Base-by-base conservation (phyloP, 2,888 invertebrate species). In the Dascillus cervinus region DNA sequence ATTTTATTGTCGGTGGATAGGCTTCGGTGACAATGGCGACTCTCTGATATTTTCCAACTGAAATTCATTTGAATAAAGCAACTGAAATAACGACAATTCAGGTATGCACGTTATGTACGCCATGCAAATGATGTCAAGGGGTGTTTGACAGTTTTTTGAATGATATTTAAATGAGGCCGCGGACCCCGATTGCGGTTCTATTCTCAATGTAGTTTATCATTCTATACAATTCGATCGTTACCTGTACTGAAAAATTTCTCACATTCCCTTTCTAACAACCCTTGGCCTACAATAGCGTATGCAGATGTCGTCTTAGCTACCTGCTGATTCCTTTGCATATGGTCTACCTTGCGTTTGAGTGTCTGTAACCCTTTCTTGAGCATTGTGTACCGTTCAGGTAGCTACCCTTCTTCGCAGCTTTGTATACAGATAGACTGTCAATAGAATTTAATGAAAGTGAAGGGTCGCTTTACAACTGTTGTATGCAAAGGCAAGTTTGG, bases 281-380 rank as follows among this genome's bases (percentile, higher is more conserved):
- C 43, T 29, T 44, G 33, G 35, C 41, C 40, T 44, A 43, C 26
- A 33, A 27, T 37, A 31, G 32, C 39, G 37, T 40, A 50, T 51
- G 58, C 60, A 59, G 60, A 60, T 59, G 59, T 56, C 47, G 56
- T 49, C 53, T 50, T 40, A 49, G 50, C 54, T 60, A 62, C 60
- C 61, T 60, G 60, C 60, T 60, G 60, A 48, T 59, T 60, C 49
- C 56, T 61, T 58, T 61, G 60, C 60, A 60, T 61, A 60, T 55
- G 43, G 43, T 42, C 41, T 47, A 42, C 44, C 42, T 43, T 44
- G 44, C 44, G 43, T 42, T 41, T 39, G 43, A 46, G 41, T 39
- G 40, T 48, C 44, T 43, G 29, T 33, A 36, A 46, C 44, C 46
- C 43, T 46, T 49, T 46, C 46, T 49, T 49, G 31, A 34, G 35